Base-by-base conservation (phyloP, 1,140 invertebrate genomes). In the Lethrus apterus region DNA sequence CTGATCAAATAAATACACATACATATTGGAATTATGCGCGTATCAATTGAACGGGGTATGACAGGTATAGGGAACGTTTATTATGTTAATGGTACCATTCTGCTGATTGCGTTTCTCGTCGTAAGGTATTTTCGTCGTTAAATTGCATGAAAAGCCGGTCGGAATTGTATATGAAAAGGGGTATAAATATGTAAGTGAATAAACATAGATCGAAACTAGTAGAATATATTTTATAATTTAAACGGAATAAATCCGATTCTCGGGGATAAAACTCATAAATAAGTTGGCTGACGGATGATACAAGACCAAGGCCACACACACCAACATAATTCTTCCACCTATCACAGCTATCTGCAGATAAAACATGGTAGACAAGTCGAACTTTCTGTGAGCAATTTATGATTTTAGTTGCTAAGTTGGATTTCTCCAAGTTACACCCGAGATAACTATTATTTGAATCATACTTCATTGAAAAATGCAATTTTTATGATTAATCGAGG, bases 211-310 rank as follows among this genome's bases (percentile, higher is more conserved):
- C 24, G 14, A 38, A 38, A 38, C 19, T 38, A 38, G 35, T 38
- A 21, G 35, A 38, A 38, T 38, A 38, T 38, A 38, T 48, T 49
- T 49, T 44, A 49, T 40, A 49, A 44, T 49, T 49, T 49, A 42
- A 49, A 13, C 33, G 26, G 35, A 32, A 52, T 52, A 52, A 52
- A 47, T 52, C 50, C 35, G 50, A 52, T 52, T 48, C 40, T 15
- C 29, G 32, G 40, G 50, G 50, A 52, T 52, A 52, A 52, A 48
- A 41, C 44, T 40, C 42, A 48, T 52, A 52, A 52, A 52, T 52
- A 52, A 51, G 43, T 31, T 45, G 31, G 44, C 30, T 33, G 46
- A 52, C 46, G 15, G 46, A 40, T 48, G 36, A 48, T 48, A 48
- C 46, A 42, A 30, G 33, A 41, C 50, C 50, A 52, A 52, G 50